A percentile compares a stretch with the other conserved stretches of the same genome.
These are phyloP conservation scores for Noctua comes DNA, from an alignment of 2,888 invertebrate species.

Conservation along the genomic window DNA sequence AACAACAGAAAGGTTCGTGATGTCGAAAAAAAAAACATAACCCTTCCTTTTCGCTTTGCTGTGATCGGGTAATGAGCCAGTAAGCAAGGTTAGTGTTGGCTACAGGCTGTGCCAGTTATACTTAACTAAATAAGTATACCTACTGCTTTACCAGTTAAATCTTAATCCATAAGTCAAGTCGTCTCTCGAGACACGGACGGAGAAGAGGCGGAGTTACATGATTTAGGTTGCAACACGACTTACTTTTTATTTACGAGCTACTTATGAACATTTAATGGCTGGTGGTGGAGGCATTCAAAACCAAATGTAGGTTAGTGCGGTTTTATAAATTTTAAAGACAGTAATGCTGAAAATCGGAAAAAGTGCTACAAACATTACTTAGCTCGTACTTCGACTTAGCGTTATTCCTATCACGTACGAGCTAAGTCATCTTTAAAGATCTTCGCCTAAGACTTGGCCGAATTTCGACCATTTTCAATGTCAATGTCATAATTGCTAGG, in stretches of 20 bases:
- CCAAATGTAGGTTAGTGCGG: not conserved
- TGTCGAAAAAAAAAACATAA: not conserved
- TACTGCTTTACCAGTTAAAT: slow-evolving; percentile 40
- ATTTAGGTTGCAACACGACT: slow-evolving; percentile 41
- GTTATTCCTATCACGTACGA: not conserved
- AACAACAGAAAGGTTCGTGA: not conserved
- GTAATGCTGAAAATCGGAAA: not conserved
- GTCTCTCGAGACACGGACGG: slow-evolving; percentile 47
- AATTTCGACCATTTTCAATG: not conserved
- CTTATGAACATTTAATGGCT: slow-evolving; percentile 34
- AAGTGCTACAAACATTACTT: not conserved
- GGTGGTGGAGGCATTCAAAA: slow-evolving; percentile 2
- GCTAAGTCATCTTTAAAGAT: not conserved
- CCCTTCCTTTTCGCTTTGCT: not conserved
- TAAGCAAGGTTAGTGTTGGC: not conserved
- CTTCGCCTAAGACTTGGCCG: not conserved
- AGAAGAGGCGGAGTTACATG: slow-evolving; percentile 46
- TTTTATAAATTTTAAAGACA: not conserved
- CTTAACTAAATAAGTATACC: not conserved
- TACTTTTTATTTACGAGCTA: slow-evolving; percentile 49
- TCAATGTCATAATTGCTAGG: not conserved
- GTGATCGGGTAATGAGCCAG: not conserved
- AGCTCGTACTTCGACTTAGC: not conserved
- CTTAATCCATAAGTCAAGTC: slow-evolving; percentile 49
- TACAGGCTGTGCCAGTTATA: not conserved